Evolutionary conservation across 2,888 invertebrate genomes (phyloP).

Genomic region (Synergus umbraculus): DNA sequence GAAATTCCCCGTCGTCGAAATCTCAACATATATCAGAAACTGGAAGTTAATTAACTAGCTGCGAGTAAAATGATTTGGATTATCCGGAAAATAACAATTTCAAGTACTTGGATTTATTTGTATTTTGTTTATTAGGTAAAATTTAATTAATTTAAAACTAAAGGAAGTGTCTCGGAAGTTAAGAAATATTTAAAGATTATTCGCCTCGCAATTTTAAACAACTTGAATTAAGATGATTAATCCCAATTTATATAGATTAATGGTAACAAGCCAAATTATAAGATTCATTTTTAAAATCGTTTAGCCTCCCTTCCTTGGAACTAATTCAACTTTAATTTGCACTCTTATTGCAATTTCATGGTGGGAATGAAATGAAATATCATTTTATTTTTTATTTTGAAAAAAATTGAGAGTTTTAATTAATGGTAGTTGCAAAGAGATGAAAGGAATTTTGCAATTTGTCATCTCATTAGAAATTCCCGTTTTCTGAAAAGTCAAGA

Average conservation of each 20-base stretch:
- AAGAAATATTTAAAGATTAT: no score
- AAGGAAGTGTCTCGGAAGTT: no score
- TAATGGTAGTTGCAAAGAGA: not conserved
- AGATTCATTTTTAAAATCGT: not conserved
- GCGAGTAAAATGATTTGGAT: no score
- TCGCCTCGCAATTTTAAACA: no score
- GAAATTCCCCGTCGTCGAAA: no score
- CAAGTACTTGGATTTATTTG: no score
- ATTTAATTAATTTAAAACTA: no score
- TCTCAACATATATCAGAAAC: not conserved
- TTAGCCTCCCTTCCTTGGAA: not conserved
- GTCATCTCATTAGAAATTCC: not conserved
- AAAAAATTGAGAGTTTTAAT: not conserved
- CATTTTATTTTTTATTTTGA: not conserved
- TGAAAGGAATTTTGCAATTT: not conserved
- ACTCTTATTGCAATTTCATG: not conserved
- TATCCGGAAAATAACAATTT: no score
- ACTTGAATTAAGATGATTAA: no score
- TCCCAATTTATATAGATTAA: no score
- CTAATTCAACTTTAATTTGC: not conserved
- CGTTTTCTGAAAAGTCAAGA: not conserved
- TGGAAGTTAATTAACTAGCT: not conserved
- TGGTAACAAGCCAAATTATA: no score
- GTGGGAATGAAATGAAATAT: not conserved
- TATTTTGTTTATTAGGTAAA: no score